Evolutionary conservation across 1,140 invertebrate genomes (phyloP).

Genomic region (Drosophila sturtevanti): DNA sequence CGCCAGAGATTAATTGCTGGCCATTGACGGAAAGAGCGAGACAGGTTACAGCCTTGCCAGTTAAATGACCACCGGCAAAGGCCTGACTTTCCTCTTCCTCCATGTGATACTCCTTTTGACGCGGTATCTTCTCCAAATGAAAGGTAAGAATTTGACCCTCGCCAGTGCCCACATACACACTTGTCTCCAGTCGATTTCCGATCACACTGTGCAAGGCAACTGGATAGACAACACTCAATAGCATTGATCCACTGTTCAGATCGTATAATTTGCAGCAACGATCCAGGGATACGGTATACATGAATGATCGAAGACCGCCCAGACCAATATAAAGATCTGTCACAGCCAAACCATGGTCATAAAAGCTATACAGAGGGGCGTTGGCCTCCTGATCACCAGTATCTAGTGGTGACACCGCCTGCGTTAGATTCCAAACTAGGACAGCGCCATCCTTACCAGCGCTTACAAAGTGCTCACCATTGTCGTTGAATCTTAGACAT

Average conservation of each 20-base stretch:
- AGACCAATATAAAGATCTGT: constrained; percentile 89
- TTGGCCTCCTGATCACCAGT: constrained; percentile 84
- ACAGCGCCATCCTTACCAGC: constrained; percentile 93
- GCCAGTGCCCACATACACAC: constrained; percentile 88
- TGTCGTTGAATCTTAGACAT: constrained; percentile 88
- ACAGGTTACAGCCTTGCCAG: constrained; percentile 85
- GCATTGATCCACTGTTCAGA: constrained; percentile 86
- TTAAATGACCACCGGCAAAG: constrained; percentile 88
- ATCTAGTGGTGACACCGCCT: constrained; percentile 73
- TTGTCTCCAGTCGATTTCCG: constrained; percentile 88
- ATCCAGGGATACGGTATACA: constrained; percentile 91
- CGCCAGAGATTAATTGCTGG: constrained; percentile 88
- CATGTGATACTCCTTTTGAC: constrained; percentile 86
- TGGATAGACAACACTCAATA: constrained; percentile 90
- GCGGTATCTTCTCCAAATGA: constrained; percentile 86
- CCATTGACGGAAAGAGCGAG: constrained; percentile 89
- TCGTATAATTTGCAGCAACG: constrained; percentile 92
- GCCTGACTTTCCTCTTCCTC: constrained; percentile 81
- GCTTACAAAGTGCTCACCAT: constrained; percentile 89
- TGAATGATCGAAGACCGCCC: constrained; percentile 85
- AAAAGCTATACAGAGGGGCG: constrained; percentile 87
- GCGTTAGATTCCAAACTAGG: constrained; percentile 88
- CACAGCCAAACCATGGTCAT: constrained; percentile 90
- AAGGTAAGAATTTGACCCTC: constrained; percentile 88
- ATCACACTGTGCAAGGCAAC: constrained; percentile 87